These are phyloP conservation scores for Sclerurus mexicanus DNA, from an alignment of 2,113 vertebrate genomes.

Conservation along the genomic window DNA sequence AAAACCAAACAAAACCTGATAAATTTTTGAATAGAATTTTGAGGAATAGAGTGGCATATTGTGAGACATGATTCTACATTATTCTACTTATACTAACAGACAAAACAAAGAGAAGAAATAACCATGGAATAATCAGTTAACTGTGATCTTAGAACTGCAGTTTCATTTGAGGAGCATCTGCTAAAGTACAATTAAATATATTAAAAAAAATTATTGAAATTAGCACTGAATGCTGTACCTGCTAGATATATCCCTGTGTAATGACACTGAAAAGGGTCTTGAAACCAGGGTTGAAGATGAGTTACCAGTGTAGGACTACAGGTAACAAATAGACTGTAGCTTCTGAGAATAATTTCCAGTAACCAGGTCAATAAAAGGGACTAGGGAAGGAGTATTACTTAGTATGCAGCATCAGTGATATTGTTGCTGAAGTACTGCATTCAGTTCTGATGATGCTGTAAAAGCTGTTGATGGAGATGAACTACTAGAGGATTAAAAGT, in stretches of 20 bases:
- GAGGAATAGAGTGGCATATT: background rate
- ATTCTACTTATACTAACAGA: background rate
- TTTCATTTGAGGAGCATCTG: background rate
- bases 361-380: background rate
- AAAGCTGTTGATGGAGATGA: background rate
- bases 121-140: background rate
- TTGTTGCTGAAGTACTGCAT: background rate
- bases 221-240: background rate
- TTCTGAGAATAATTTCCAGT: background rate
- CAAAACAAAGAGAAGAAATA: background rate
- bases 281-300: background rate
- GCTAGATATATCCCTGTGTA: background rate
- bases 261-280: background rate
- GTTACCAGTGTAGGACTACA: background rate
- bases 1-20: background rate
- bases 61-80: fast-evolving
- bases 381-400: background rate
- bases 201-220: background rate
- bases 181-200: background rate
- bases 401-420: background rate
- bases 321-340: background rate
- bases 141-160: background rate
- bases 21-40: background rate
- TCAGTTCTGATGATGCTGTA: background rate
- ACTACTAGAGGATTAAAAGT: background rate